Conservation (phyloP, 2,797 vertebrate genomes). For the Crocodylus rhombifer region DNA sequence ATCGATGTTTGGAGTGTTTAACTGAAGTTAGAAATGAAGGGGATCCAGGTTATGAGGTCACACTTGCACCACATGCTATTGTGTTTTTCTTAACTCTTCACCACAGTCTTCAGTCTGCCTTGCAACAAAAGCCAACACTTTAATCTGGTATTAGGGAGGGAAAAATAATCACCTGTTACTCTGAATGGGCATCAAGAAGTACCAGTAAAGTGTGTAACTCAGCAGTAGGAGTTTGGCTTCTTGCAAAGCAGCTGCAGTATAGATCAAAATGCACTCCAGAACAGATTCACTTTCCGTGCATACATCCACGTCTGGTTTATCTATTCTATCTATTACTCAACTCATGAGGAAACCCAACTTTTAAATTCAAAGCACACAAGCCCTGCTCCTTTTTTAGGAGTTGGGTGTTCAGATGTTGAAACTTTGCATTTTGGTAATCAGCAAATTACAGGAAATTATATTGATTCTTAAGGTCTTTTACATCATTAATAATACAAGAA, state of each 20-base stretch:
- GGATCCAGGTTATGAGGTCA: neutral
- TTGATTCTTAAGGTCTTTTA: neutral
- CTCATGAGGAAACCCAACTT: neutral
- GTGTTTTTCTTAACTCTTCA: neutral
- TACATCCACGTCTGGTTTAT: rapidly evolving
- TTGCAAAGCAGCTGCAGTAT: rapidly evolving
- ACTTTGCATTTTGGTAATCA: conserved; percentile 5
- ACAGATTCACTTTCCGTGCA: neutral
- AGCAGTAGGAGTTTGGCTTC: neutral
- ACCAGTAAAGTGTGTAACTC: neutral
- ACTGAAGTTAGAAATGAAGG: neutral
- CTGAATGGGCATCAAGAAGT: neutral
- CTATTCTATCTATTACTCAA: neutral
- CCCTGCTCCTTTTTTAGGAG: neutral
- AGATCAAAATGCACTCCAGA: rapidly evolving
- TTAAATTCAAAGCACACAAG: rapidly evolving
- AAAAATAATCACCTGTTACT: neutral
- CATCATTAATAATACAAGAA: neutral
- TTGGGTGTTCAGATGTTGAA: neutral
- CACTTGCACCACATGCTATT: neutral
- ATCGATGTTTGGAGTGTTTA: neutral
- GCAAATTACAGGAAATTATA: neutral
- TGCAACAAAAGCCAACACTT: neutral
- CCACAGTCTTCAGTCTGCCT: neutral
- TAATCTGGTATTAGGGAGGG: neutral